Percentiles rank a stretch among this genome's conserved stretches.
These are phyloP conservation scores for Rhinichthys osculus DNA, from an alignment of 2,797 vertebrate genomes.

Conservation along the genomic window DNA sequence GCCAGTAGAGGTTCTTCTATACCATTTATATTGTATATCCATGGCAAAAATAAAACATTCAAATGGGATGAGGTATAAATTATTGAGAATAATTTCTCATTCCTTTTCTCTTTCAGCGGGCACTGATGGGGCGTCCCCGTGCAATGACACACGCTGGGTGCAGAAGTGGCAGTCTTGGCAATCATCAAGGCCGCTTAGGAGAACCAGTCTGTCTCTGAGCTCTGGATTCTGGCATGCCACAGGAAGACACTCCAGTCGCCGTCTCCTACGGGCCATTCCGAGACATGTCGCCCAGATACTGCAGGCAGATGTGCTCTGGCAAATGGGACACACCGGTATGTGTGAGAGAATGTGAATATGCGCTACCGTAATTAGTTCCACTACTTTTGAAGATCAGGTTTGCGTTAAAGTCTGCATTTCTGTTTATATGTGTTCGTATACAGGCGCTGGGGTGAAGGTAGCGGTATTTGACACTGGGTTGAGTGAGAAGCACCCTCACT, in stretches of 20 bases:
- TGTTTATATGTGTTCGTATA: background rate
- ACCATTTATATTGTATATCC: background rate
- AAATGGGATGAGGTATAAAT: background rate
- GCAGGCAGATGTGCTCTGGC: constrained; percentile 97
- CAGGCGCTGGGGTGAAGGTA: constrained; percentile 95
- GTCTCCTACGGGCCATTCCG: constrained; percentile 93
- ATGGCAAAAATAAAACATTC: background rate
- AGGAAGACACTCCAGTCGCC: constrained; percentile 93
- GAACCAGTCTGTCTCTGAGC: constrained; percentile 91
- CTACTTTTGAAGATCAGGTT: background rate
- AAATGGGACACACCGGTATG: constrained; percentile 96
- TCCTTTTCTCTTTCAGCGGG: constrained; percentile 57
- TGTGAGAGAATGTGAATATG: background rate
- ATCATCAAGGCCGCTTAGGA: constrained; percentile 90
- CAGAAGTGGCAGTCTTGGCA: constrained; percentile 96
- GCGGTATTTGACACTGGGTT: constrained; percentile 98
- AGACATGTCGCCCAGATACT: constrained; percentile 97
- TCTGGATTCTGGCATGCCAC: constrained; percentile 99
- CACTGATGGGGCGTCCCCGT: constrained; percentile 79
- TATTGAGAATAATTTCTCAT: background rate
- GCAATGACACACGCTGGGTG: constrained; percentile 89
- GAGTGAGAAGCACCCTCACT: constrained; percentile 97
- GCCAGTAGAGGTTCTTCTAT: background rate
- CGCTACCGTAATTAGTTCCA: background rate
- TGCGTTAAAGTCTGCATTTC: background rate